Conservation (phyloP, 2,113 vertebrate species). For the Lepidothrix coronata region DNA sequence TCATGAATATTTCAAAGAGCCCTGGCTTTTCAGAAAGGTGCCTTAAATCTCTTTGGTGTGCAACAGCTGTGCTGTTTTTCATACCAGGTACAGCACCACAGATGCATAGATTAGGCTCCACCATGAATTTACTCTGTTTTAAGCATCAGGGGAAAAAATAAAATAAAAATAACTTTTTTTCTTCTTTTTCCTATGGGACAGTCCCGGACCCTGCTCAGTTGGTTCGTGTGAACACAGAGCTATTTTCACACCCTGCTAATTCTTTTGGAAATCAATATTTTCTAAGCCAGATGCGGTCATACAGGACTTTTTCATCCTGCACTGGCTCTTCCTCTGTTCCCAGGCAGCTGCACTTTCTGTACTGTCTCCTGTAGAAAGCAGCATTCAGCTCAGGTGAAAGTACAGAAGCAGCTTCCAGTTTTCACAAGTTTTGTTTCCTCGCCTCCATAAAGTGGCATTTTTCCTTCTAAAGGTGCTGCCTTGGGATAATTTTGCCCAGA, state of each 20-base stretch:
- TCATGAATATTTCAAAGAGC: background rate
- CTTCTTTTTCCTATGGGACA: background rate
- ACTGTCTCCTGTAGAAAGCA: background rate
- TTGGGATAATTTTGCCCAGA: background rate
- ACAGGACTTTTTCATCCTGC: background rate
- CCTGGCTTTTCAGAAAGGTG: background rate
- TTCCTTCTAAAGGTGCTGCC: background rate
- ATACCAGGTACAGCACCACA: background rate
- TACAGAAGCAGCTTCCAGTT: background rate
- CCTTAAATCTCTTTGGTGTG: background rate
- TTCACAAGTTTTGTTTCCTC: background rate
- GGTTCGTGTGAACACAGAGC: background rate
- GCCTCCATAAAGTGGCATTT: background rate
- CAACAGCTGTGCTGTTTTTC: background rate
- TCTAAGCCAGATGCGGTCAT: background rate
- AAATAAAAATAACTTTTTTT: background rate
- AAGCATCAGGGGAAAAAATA: background rate
- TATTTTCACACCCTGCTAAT: background rate
- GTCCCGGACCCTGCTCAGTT: background rate
- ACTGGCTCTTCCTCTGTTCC: background rate
- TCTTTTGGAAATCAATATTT: background rate
- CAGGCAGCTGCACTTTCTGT: background rate
- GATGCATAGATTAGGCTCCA: background rate
- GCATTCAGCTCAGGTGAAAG: rapidly evolving
- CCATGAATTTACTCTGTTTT: background rate